phyloP scores from a whole-genome alignment of 1,140 invertebrate genomes.

The Mya arenaria region DNA sequence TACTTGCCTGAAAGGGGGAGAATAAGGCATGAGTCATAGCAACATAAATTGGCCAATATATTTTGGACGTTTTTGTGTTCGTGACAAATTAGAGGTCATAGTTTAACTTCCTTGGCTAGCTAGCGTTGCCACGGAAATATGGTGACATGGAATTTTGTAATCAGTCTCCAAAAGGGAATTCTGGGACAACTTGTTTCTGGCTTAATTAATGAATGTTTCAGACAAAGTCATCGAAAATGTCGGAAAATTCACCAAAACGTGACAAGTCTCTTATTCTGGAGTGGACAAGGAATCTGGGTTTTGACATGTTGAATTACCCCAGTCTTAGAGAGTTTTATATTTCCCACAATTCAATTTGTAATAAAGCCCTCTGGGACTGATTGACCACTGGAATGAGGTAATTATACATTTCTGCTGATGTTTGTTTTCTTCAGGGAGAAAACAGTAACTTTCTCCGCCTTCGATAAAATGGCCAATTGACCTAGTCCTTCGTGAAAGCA shows the following conservation, averaged over 20 bases:
- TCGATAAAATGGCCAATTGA: no score
- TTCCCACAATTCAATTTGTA: constrained; percentile 52
- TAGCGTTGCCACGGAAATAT: constrained; percentile 17
- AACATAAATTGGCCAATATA: not conserved
- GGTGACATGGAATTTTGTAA: constrained; percentile 47
- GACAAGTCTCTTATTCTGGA: constrained; percentile 17
- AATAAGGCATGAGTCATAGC: not conserved
- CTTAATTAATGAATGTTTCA: constrained; percentile 34
- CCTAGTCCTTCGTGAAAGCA: no score
- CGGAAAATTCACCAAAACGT: not conserved
- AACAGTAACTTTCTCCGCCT: no score
- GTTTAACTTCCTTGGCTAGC: constrained; percentile 18
- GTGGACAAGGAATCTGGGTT: constrained; percentile 25
- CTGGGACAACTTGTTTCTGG: not conserved
- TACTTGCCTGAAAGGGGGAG: no score
- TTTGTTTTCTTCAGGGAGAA: no score
- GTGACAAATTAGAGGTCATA: constrained; percentile 42
- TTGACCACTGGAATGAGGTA: constrained; percentile 47
- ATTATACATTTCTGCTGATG: no score
- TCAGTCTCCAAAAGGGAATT: constrained; percentile 21
- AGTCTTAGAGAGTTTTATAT: constrained; percentile 21
- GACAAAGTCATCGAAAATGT: constrained; percentile 10
- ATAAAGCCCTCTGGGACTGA: constrained; percentile 30
- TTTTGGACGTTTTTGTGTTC: not conserved
- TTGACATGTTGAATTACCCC: constrained; percentile 36